Conservation (phyloP, 2,797 vertebrate genomes). For the Phataginus tricuspis region DNA sequence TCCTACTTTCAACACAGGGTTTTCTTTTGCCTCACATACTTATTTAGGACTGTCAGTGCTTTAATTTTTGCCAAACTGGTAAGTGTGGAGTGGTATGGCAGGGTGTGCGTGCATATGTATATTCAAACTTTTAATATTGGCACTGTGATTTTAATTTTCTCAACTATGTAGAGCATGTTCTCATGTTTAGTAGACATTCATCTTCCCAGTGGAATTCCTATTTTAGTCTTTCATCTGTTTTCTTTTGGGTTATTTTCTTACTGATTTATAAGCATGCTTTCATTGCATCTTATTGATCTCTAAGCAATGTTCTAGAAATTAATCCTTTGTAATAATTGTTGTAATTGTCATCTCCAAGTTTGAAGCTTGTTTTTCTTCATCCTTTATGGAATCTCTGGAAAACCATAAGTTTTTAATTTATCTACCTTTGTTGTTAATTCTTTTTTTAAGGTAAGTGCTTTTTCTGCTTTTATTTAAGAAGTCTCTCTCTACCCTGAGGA, state of each 20-base stretch:
- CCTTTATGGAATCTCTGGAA: neutral
- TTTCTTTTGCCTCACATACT: neutral
- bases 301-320: constrained; percentile 10
- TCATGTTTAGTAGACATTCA: neutral
- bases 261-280: constrained; percentile 13
- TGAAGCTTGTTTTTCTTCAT: neutral
- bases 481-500: neutral
- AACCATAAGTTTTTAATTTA: constrained; percentile 2
- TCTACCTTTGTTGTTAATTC: neutral
- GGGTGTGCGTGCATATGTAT: neutral
- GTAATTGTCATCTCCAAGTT: neutral
- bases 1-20: neutral
- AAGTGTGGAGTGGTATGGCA: neutral
- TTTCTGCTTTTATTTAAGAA: neutral
- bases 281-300: neutral
- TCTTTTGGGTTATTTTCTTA: constrained; percentile 11
- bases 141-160: constrained; percentile 7
- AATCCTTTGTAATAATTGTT: neutral
- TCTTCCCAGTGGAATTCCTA: neutral
- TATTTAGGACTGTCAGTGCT: neutral
- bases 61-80: neutral
- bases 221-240: constrained; percentile 39
- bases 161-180: neutral
- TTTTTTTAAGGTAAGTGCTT: neutral
- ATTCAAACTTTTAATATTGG: constrained; percentile 5